Evolutionary conservation across 2,888 invertebrate genomes (phyloP), one percentile per base, ranked within the genome.

Genomic region (Pseudoips prasinana): DNA sequence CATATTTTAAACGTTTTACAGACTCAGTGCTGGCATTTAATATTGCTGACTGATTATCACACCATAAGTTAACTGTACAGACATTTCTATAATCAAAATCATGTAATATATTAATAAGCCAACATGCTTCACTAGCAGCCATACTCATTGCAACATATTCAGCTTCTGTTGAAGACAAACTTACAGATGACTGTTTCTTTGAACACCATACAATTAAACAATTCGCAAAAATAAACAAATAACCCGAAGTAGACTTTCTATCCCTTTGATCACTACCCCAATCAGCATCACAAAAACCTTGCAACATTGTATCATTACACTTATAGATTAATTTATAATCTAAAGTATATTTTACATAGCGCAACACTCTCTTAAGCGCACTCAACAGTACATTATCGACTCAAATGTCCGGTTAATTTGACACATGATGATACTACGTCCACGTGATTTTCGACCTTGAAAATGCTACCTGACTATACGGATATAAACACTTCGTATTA

Each of bases 291-390:
- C 20, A 20, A 20, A 7, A 20, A 5, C 28, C 28, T 1, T 3
- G 1, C 7, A 20, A 10, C 9, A 3, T 7, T 7, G 2, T 2
- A 28, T 22, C 10, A 10, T 20, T 19, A 30, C 30, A 30, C 18
- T 19, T 27, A 33, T 29, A 20, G 1, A 22, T 9, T 9, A 30
- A 8, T 1, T 18, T 24, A 18, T 24, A 40, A 32, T 34, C 18
- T 8, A 42, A 7, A 9, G 42, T 41, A 8, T 26, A 22, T 18
- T 39, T 42, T 8, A 46, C 22, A 29, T 46, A 40, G 14, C 39
- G 9, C 8, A 33, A 22, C 7, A 39, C 22, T 8, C 34, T 24
- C 24, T 39, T 39, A 2, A 39, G 8, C 2, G 20, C 18, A 3
- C 7, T 23, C 8, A 31, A 22, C 10, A 29, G 7, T n/a, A 5